Evolutionary conservation across 1,140 invertebrate genomes (phyloP).

Genomic region (Lepidotrigona ventralis): DNA sequence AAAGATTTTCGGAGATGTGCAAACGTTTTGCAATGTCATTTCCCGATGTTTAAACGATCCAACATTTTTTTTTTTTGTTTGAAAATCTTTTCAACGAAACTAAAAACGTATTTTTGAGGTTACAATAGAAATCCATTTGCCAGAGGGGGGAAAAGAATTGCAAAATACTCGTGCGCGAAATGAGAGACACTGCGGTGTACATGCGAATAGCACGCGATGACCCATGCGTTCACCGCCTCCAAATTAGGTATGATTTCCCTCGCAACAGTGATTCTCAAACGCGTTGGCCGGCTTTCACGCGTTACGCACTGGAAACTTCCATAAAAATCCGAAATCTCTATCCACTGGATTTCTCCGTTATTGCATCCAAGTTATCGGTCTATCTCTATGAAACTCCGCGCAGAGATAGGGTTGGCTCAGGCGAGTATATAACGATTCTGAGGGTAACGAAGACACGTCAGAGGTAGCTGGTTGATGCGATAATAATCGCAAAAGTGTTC

Average conservation of each 20-base stretch:
- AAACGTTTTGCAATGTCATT: background rate
- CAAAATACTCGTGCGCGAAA: background rate
- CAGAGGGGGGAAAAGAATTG: background rate
- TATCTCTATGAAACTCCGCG: too few relatives aligned
- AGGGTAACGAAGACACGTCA: conserved; percentile 4
- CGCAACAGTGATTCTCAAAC: conserved; percentile 67
- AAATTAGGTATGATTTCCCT: conserved; percentile 76
- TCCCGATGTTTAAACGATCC: rapidly evolving
- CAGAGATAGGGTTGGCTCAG: too few relatives aligned
- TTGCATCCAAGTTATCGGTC: background rate
- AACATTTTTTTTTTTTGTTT: background rate
- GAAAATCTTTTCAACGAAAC: too few relatives aligned
- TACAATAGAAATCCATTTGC: background rate
- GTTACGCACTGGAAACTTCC: conserved; percentile 29
- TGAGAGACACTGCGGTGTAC: conserved; percentile 68
- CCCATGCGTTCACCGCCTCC: conserved; percentile 67
- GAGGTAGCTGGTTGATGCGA: background rate
- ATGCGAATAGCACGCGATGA: conserved; percentile 68
- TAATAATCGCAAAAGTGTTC: conserved; percentile 3
- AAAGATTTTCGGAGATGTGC: too few relatives aligned
- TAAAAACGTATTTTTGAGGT: background rate
- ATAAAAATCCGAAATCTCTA: background rate
- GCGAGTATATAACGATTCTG: background rate
- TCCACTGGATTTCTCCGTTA: background rate
- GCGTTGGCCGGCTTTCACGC: background rate